A percentile compares a stretch with the other conserved stretches of the same genome.
These are phyloP conservation scores for Poecilia gillii DNA, from an alignment of 2,797 vertebrate species.

Conservation along the genomic window DNA sequence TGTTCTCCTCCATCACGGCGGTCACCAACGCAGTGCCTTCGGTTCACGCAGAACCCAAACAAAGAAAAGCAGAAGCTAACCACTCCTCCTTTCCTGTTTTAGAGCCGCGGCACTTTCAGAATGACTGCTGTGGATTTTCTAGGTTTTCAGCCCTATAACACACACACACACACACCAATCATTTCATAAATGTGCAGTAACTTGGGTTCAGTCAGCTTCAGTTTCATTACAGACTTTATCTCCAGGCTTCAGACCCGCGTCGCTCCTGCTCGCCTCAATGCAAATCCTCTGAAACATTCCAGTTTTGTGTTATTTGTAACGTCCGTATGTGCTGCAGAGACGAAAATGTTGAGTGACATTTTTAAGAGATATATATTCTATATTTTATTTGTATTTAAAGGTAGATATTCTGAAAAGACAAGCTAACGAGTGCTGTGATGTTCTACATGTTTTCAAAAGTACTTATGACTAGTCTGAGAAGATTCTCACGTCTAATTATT, in stretches of 20 bases:
- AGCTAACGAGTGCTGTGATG: slow-evolving; percentile 86
- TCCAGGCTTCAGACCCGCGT: slow-evolving; percentile 14
- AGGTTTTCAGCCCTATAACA: slow-evolving; percentile 6
- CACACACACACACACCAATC: slow-evolving; percentile 10
- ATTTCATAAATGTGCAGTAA: slow-evolving; percentile 61
- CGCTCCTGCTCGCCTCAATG: slow-evolving; percentile 55
- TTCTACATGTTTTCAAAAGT: slow-evolving; percentile 79
- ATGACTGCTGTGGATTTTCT: slow-evolving; percentile 26
- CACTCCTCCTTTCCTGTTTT: slow-evolving; percentile 33
- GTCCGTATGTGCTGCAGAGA: slow-evolving; percentile 76
- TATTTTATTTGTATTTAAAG: slow-evolving; percentile 88
- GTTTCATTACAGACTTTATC: slow-evolving; percentile 13
- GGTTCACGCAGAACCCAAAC: slow-evolving; percentile 39
- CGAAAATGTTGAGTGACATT: slow-evolving; percentile 80
- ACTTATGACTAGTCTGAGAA: slow-evolving; percentile 79
- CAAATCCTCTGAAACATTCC: slow-evolving; percentile 78
- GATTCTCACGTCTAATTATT: slow-evolving; percentile 80
- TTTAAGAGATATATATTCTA: slow-evolving; percentile 84
- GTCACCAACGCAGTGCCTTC: slow-evolving; percentile 70
- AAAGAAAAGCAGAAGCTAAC: slow-evolving; percentile 24
- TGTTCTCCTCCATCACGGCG: not conserved
- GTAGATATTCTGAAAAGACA: slow-evolving; percentile 82
- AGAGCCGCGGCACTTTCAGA: slow-evolving; percentile 32
- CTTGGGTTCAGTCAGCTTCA: slow-evolving; percentile 49
- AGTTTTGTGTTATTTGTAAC: slow-evolving; percentile 71